Base-by-base conservation (phyloP, 1,140 invertebrate genomes). In the Mizuhopecten yessoensis region DNA sequence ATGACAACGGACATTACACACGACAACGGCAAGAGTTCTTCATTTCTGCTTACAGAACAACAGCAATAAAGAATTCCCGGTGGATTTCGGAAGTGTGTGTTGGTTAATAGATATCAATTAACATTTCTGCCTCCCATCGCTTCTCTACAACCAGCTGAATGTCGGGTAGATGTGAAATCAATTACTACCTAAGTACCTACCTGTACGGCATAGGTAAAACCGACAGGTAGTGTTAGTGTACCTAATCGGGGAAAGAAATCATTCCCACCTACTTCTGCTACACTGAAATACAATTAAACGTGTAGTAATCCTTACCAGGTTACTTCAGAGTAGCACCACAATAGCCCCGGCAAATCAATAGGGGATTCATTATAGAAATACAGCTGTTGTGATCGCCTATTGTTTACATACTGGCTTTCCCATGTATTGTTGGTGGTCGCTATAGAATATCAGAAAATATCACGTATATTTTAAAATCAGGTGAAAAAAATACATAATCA, bases 201-300 rank as follows among this genome's bases (percentile, higher is more conserved):
- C 23, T n/a, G 57, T 75, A 29, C 3, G 45, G 20, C 20, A 49
- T 23, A 75, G 57, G 23, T 75, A 75, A 17, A 45, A 75, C 23
- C 3, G 5, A n/a, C n/a, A n/a, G 3, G 57, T 75, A 29, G 29
- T 29, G 57, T 75, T 29, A 75, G 2, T 29, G n/a, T 75, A n/a
- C 20, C 23, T 75, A 75, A 75, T 57, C 7, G 20, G 45, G 57
- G 57, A 75, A 75, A 75, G n/a, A 75, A 75, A 75, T n/a, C 57
- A 75, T 75, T 75, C 23, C 57, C 57, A 75, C 57, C n/a, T 29
- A 29, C 57, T 29, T n/a, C 0, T 75, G 57, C 57, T 75, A 75
- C 57, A 75, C 1, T 75, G 57, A 75, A 75, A 75, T 75, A n/a
- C 57, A 75, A 75, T 75, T 75, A 75, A 75, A 75, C 23, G 57